Base-by-base conservation (phyloP, 1,140 invertebrate genomes). In the Orussus abietinus region DNA sequence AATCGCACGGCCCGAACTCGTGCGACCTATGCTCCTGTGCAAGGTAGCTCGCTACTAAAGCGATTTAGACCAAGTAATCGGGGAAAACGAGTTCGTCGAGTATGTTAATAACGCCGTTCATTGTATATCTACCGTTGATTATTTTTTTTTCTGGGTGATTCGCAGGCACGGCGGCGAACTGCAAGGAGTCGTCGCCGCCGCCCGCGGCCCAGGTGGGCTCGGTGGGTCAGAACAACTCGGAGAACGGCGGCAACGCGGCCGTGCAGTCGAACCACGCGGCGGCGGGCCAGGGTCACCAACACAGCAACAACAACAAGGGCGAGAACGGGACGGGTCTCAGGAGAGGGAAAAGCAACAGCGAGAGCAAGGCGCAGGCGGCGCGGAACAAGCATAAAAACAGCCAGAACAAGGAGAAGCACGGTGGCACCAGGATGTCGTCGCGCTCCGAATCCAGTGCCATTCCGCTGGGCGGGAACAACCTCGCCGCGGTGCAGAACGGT, bases 331-430 rank as follows among this genome's bases (percentile, higher is more conserved):
- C 56, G 20, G 50, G 47, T 49, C 45, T 61, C 42, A 60, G 71
- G 3, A 58, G 71, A 22, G 66, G 67, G 26, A 74, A 74, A 49
- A 69, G 63, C 57, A 74, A 70, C 45, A 72, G 65, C 49, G 71
- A 74, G 45, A 72, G 71, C 45, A 74, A 74, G 49, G 66, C 65
- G 3, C 71, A 74, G 35, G 67, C 69, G 31, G 67, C 62, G 22
- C 56, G 71, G 1, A 74, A 72, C 35, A 74, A 74, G 46, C 69
- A 74, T 36, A 74, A 72, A 62, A 74, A 74, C 55, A 68, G 57
- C 28, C 69, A 72, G 42, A 74, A 74, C 30, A 74, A 72, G 45
- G 71, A 74, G 20, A 74, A 74, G 46, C 65, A 68, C 13, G 57
- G 64, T 30, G 55, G 29, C 17, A 45, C 61, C 32, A 53, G 64